A percentile compares a stretch with the other conserved stretches of the same genome.
phyloP scores from a whole-genome alignment of 2,113 vertebrate genomes.

The Alethe diademata region DNA sequence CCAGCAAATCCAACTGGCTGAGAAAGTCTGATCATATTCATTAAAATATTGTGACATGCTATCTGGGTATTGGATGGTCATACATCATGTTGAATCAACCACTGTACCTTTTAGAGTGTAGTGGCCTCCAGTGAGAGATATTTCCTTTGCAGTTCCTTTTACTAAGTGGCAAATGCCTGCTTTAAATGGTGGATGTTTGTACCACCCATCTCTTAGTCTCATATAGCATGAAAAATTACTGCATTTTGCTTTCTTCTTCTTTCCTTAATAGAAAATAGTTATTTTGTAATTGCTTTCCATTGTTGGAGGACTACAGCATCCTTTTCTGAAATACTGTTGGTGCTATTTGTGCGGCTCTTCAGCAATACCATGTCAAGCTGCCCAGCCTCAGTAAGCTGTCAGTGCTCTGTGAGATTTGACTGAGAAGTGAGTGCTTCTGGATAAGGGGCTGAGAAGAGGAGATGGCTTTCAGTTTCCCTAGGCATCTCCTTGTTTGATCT shows the following conservation, averaged over 20 bases:
- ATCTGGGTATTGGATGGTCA: neutral
- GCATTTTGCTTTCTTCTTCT: neutral
- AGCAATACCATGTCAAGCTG: neutral
- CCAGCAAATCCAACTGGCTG: neutral
- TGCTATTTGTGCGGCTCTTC: neutral
- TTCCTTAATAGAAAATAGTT: neutral
- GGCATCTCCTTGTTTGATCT: neutral
- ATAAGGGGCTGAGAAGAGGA: neutral
- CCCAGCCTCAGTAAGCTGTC: neutral
- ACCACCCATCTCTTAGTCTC: neutral
- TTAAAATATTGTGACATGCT: neutral
- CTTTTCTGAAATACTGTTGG: neutral
- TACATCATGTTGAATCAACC: neutral
- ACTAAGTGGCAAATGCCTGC: neutral
- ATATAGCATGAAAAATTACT: neutral
- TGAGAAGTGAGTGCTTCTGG: neutral
- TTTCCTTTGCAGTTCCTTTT: neutral
- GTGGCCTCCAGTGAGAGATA: constrained; percentile 9
- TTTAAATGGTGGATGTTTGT: neutral
- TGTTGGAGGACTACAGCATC: neutral
- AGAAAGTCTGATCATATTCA: neutral
- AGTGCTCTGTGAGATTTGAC: neutral
- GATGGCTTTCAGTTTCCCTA: neutral
- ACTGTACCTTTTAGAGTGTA: neutral
- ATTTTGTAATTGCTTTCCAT: neutral